A percentile compares a stretch with the other conserved stretches of the same genome.
Conservation (phyloP, 2,888 invertebrate species). For the Zele albiditarsus region DNA sequence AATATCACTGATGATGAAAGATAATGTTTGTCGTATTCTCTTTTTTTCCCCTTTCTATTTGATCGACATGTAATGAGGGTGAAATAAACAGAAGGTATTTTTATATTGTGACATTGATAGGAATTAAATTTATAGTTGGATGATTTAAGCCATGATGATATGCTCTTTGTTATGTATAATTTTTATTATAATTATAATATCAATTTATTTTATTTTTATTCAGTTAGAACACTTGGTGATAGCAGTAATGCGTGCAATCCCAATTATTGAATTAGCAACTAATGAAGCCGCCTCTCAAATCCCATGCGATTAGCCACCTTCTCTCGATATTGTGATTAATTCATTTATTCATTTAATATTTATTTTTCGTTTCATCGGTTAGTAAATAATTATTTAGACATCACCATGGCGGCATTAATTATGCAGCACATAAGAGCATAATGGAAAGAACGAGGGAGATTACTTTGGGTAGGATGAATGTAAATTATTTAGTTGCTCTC, state of each 20-base stretch:
- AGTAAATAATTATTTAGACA: conserved; percentile 16
- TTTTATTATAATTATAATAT: neutral
- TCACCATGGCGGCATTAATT: conserved; percentile 2
- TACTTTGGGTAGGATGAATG: conserved; percentile 3
- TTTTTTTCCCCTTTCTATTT: neutral
- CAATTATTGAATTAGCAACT: conserved; percentile 24
- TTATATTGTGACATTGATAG: neutral
- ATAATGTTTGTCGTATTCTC: neutral
- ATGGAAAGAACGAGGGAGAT: conserved; percentile 3
- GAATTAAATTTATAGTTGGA: neutral
- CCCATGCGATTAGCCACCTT: conserved; percentile 34
- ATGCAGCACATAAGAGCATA: conserved; percentile 4
- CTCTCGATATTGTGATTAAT: neutral
- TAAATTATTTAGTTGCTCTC: neutral
- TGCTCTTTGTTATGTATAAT: neutral
- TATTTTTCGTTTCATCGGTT: neutral
- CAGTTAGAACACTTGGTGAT: neutral
- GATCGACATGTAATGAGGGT: neutral
- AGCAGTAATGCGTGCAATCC: conserved; percentile 22
- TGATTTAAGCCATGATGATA: neutral
- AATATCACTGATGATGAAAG: neutral
- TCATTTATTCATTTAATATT: neutral
- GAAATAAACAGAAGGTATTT: neutral
- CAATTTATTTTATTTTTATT: neutral
- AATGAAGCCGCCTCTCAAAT: conserved; percentile 21